Conservation (phyloP, 2,888 invertebrate species). For the Lydus trimaculatus region DNA sequence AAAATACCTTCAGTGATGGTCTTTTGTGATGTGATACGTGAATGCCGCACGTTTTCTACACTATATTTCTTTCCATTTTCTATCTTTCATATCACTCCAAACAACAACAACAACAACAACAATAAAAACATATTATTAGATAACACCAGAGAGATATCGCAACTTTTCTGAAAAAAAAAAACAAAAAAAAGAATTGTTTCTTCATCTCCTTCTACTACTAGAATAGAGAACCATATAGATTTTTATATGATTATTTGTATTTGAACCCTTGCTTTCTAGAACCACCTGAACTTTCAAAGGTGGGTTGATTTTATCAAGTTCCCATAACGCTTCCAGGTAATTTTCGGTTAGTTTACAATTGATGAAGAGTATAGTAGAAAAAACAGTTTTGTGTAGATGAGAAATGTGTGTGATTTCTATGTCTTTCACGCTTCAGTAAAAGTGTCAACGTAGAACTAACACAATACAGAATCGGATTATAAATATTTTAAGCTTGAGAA, state of each 20-base stretch:
- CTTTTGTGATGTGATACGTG: background rate
- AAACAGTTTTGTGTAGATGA: background rate
- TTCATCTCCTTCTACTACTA: too few relatives aligned
- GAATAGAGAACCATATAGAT: background rate
- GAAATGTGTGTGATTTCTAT: too few relatives aligned
- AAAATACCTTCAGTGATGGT: conserved; percentile 14
- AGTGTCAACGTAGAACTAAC: background rate
- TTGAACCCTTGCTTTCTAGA: background rate
- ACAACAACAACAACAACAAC: background rate
- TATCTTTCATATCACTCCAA: background rate
- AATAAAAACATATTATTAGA: background rate
- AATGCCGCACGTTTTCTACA: background rate
- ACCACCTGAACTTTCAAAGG: background rate
- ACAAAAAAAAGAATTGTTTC: background rate
- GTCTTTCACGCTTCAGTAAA: background rate
- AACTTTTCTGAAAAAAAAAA: background rate
- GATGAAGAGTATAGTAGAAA: background rate
- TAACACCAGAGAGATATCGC: background rate
- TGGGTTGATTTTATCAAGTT: background rate
- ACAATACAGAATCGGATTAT: too few relatives aligned
- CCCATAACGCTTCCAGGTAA: conserved; percentile 5
- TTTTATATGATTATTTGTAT: background rate
- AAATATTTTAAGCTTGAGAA: too few relatives aligned
- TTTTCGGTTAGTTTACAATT: background rate
- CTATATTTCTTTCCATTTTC: background rate